Evolutionary conservation across 2,888 invertebrate genomes (phyloP).

Genomic region (Tineola bisselliella): DNA sequence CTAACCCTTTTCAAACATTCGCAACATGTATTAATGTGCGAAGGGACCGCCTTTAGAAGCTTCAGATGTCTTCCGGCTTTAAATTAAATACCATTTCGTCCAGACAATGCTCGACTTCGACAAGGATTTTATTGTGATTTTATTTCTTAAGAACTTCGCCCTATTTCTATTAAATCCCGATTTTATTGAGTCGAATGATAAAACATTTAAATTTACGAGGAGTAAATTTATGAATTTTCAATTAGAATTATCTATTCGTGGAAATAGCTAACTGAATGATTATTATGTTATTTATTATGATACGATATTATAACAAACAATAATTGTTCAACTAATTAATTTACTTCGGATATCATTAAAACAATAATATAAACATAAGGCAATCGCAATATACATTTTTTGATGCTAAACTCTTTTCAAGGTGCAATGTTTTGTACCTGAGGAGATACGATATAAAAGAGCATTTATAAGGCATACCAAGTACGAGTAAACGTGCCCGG

Average conservation of each 20-base stretch:
- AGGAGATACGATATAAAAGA: not conserved
- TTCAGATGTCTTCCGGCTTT: conserved; percentile 7
- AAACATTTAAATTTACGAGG: not conserved
- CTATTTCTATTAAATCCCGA: not conserved
- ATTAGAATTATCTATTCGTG: too few species aligned
- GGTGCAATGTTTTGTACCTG: not conserved
- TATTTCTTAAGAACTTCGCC: conserved; percentile 7
- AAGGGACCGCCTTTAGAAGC: conserved; percentile 5
- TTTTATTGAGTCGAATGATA: not conserved
- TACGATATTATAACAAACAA: too few species aligned
- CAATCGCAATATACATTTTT: too few species aligned
- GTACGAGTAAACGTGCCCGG: not conserved
- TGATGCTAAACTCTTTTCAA: not conserved
- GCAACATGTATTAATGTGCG: conserved; percentile 12
- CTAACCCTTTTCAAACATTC: conserved; percentile 9
- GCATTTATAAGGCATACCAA: not conserved
- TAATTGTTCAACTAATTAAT: too few species aligned
- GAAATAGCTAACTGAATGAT: too few species aligned
- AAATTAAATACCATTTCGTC: conserved; percentile 12
- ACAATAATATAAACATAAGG: too few species aligned
- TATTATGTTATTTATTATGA: too few species aligned
- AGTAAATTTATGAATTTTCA: too few species aligned
- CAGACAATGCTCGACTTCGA: not conserved
- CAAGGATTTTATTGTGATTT: conserved; percentile 5
- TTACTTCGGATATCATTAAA: too few species aligned